These are phyloP conservation scores for Xanthorhoe spadicearia DNA, from an alignment of 2,888 invertebrate genomes.

Conservation along the genomic window DNA sequence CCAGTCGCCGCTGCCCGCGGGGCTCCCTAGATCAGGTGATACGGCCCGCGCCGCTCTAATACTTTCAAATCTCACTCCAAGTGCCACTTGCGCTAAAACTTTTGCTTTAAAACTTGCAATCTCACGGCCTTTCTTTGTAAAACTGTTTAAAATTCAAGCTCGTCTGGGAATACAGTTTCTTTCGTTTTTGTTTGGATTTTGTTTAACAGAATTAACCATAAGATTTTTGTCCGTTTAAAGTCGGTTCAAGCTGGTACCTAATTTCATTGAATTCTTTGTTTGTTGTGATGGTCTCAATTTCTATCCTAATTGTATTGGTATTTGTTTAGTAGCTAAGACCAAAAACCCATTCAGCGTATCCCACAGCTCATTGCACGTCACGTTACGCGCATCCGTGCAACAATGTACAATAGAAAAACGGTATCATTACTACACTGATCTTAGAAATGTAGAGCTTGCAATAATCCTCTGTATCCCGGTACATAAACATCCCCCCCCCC, in stretches of 20 bases:
- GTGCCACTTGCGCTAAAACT: conserved; percentile 5
- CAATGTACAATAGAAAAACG: not conserved
- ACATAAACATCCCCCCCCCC: not conserved
- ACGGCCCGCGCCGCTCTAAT: not conserved
- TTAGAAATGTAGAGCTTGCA: not conserved
- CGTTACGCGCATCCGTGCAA: no score
- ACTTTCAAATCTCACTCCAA: conserved; percentile 15
- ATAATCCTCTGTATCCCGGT: not conserved
- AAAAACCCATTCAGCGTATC: no score
- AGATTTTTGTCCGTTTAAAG: not conserved
- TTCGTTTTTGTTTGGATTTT: not conserved
- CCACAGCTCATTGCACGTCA: no score
- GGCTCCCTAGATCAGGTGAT: conserved; percentile 1
- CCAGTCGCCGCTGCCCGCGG: not conserved
- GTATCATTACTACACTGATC: not conserved
- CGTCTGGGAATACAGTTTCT: conserved; percentile 2
- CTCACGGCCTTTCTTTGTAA: not conserved
- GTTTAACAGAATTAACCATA: not conserved
- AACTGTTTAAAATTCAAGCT: conserved; percentile 11
- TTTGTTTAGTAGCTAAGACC: no score
- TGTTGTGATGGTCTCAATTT: no score
- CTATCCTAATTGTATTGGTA: no score
- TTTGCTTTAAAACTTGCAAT: conserved; percentile 3
- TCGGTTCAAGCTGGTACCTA: not conserved
- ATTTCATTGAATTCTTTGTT: not conserved